Evolutionary conservation across 2,113 vertebrate species (phyloP).

Genomic region (Psammodynastes pulverulentus): DNA sequence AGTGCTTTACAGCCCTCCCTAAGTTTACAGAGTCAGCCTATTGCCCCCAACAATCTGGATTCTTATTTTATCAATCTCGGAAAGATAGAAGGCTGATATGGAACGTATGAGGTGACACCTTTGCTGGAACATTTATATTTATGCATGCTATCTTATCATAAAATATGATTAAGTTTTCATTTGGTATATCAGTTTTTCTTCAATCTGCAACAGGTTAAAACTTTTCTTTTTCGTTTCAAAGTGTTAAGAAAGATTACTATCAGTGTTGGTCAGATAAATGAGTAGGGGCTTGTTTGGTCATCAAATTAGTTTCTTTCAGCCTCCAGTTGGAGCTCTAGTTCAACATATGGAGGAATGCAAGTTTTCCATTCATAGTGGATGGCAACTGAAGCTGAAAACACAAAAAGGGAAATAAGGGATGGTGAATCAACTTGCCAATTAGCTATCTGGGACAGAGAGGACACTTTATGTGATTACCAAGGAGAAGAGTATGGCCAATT

Average conservation of each 20-base stretch:
- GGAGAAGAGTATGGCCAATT: background rate
- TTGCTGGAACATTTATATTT: background rate
- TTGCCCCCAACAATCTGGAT: too few species aligned
- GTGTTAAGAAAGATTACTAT: background rate
- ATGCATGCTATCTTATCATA: background rate
- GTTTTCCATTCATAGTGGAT: background rate
- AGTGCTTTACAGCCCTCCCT: too few species aligned
- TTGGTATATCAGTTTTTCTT: background rate
- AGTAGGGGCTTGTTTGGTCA: background rate
- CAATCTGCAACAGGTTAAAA: background rate
- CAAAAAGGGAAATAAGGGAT: background rate
- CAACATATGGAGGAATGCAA: background rate
- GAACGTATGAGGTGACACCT: background rate
- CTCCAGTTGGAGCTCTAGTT: background rate
- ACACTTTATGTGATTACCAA: background rate
- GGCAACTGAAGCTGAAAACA: background rate
- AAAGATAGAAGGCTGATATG: background rate
- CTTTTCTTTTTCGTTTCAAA: background rate
- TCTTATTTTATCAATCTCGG: too few species aligned
- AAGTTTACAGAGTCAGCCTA: too few species aligned
- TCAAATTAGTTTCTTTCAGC: background rate
- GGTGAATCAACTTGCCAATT: background rate
- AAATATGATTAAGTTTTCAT: background rate
- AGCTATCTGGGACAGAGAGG: background rate
- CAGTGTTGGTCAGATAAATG: background rate